Evolutionary conservation across 2,797 vertebrate species (phyloP).

Genomic region (Paguma larvata): DNA sequence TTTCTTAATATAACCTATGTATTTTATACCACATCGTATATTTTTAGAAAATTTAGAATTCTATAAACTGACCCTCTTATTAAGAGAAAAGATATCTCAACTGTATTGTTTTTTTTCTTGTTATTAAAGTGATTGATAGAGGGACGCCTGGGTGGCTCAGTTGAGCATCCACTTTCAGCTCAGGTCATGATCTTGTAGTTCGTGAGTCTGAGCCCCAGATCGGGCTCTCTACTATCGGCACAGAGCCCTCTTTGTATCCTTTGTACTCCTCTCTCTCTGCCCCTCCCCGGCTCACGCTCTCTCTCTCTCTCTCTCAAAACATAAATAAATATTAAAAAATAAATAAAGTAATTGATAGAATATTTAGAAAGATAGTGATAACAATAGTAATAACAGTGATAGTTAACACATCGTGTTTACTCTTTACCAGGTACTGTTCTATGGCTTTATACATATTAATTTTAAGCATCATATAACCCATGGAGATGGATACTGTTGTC

Average conservation of each 20-base stretch:
- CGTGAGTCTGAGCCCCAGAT: too few species aligned
- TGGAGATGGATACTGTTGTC: background rate
- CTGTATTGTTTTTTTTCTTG: conserved; percentile 35
- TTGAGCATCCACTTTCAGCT: background rate
- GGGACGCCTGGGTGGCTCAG: background rate
- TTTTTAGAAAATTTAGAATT: background rate
- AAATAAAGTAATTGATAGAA: background rate
- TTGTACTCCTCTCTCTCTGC: background rate
- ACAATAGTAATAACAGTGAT: background rate
- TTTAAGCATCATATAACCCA: background rate
- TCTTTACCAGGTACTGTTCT: background rate
- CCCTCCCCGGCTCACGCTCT: too few species aligned
- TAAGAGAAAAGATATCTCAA: background rate
- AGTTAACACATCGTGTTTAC: background rate
- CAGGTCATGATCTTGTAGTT: background rate
- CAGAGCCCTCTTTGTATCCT: too few species aligned
- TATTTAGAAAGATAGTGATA: background rate
- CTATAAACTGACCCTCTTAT: background rate
- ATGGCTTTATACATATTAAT: background rate
- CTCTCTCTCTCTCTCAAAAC: background rate
- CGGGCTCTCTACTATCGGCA: too few species aligned
- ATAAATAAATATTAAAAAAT: background rate
- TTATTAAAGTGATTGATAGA: conserved; percentile 30
- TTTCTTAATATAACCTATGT: background rate
- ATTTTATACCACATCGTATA: background rate